A percentile compares a stretch with the other conserved stretches of the same genome.
Evolutionary conservation across 2,113 vertebrate genomes (phyloP).

Genomic region (Cairina moschata): DNA sequence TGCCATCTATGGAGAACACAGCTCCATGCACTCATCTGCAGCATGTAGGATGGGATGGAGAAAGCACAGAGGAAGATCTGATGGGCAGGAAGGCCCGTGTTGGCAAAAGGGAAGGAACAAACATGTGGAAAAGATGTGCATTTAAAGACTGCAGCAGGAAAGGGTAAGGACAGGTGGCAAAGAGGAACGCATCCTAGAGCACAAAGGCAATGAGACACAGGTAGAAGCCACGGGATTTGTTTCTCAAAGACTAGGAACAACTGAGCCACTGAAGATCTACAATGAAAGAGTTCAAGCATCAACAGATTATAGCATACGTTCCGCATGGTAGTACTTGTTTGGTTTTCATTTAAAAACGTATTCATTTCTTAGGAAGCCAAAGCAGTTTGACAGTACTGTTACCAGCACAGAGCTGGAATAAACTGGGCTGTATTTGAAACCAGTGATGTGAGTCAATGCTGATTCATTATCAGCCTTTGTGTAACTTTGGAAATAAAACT

Average conservation of each 20-base stretch:
- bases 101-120: not conserved
- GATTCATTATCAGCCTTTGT: not conserved
- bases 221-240: not conserved
- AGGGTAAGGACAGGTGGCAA: not conserved
- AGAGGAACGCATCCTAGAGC: not conserved
- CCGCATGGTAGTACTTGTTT: not conserved
- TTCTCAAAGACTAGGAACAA: not conserved
- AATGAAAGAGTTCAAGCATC: not conserved
- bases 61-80: not conserved
- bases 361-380: not conserved
- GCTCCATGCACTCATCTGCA: rapidly evolving
- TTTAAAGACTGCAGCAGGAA: not conserved
- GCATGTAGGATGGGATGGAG: not conserved
- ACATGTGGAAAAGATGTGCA: not conserved
- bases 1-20: rapidly evolving
- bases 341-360: not conserved
- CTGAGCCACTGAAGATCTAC: not conserved
- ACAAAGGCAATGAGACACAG: not conserved
- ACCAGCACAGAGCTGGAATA: not conserved
- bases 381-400: not conserved
- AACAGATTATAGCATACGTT: not conserved
- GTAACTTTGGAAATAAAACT: not conserved
- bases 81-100: not conserved
- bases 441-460: slow-evolving; percentile 4
- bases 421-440: not conserved